Evolutionary conservation across 1,140 invertebrate species (phyloP).

Genomic region (Caerostris darwini): DNA sequence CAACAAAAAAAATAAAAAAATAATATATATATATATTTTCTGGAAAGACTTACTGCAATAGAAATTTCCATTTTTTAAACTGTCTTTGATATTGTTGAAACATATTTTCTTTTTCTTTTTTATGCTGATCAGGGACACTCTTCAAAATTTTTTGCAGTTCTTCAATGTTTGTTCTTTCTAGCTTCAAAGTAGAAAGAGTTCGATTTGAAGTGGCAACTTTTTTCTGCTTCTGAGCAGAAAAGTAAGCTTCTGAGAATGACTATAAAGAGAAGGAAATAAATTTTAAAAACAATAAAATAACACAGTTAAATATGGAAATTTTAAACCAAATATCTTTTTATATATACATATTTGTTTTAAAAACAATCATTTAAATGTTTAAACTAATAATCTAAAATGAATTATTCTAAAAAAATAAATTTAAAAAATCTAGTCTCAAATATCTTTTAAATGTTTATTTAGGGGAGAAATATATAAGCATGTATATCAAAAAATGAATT

Average conservation of each 20-base stretch:
- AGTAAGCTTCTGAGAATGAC: slow-evolving; percentile 53
- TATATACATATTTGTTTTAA: neutral
- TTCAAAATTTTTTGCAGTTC: slow-evolving; percentile 40
- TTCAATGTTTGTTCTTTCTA: slow-evolving; percentile 57
- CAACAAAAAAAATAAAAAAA: no score
- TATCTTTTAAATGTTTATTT: no score
- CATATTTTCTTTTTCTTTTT: slow-evolving; percentile 49
- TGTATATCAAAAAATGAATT: no score
- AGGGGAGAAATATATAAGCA: no score
- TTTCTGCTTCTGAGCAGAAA: slow-evolving; percentile 65
- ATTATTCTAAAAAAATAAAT: neutral
- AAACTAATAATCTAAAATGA: neutral
- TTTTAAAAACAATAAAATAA: slow-evolving; percentile 2
- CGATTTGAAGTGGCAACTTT: slow-evolving; percentile 42
- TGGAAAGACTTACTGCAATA: slow-evolving; percentile 61
- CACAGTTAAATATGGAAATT: neutral
- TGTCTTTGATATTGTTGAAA: slow-evolving; percentile 28
- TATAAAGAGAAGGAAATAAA: slow-evolving; percentile 38
- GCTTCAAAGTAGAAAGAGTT: slow-evolving; percentile 58
- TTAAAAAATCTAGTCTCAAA: no score
- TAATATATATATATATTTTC: no score
- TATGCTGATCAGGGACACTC: slow-evolving; percentile 48
- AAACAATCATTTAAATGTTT: neutral
- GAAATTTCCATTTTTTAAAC: slow-evolving; percentile 42
- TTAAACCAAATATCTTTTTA: neutral